These are phyloP conservation scores for Halcyon leucocephala DNA, from an alignment of 2,797 vertebrate genomes.

Conservation along the genomic window DNA sequence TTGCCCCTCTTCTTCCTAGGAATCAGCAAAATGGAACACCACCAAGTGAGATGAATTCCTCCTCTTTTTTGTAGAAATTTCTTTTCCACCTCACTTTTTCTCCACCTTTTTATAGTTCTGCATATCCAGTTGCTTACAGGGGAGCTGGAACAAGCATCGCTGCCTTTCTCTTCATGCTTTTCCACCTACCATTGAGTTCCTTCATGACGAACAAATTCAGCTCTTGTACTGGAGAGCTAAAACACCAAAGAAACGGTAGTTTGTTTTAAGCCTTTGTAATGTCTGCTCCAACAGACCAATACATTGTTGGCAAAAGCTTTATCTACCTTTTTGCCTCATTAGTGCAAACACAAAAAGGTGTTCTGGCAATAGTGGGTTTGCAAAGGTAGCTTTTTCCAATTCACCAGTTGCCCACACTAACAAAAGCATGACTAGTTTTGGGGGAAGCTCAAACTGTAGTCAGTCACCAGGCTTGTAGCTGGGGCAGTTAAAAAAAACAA, in stretches of 20 bases:
- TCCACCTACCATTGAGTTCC: not conserved
- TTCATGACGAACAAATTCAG: not conserved
- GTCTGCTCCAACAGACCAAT: not conserved
- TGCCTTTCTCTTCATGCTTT: not conserved
- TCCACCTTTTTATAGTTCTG: not conserved
- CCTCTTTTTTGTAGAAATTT: not conserved
- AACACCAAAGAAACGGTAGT: not conserved
- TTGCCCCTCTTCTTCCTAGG: not conserved
- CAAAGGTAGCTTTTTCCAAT: not conserved
- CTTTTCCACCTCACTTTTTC: not conserved
- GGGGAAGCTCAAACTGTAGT: not conserved
- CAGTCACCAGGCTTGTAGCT: not conserved
- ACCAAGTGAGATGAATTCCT: too few relatives aligned
- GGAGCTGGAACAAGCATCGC: not conserved
- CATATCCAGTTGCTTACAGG: not conserved
- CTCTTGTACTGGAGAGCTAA: not conserved
- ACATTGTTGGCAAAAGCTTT: not conserved
- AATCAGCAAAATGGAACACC: not conserved
- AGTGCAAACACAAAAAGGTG: not conserved
- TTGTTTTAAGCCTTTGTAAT: not conserved
- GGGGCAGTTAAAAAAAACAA: not conserved
- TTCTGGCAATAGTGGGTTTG: not conserved
- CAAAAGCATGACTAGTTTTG: not conserved
- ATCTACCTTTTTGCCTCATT: not conserved
- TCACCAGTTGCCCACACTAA: not conserved